Base-by-base conservation (phyloP, 2,797 vertebrate species). In the Alca torda region DNA sequence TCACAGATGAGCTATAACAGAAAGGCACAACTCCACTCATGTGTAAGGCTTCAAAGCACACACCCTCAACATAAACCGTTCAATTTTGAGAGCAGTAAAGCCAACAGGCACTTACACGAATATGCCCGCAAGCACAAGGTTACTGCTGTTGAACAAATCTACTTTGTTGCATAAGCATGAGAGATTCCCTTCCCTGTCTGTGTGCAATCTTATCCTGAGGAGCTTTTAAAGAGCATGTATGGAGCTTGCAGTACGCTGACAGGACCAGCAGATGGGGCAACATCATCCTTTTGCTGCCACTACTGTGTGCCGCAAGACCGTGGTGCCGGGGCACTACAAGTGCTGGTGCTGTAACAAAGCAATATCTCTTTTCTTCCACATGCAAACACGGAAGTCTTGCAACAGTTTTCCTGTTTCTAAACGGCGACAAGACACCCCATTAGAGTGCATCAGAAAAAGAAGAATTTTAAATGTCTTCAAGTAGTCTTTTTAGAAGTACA, bases 181-280 rank as follows among this genome's bases (percentile, higher is more conserved):
- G 64, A 84, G 25, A 24, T 16, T 80, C 23, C 28, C 10, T 48
- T 31, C 45, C 64, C 46, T 13, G 9, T 7, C 53, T 60, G 9
- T 4, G 20, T 39, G 30, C 35, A 57, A 16, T n/a, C 65, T 3
- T 41, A 48, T 16, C 11, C 46, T 0, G 2, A 6, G 39, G 24
- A 64, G 48, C 25, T 75, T 88, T 1, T 26, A 10, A 77, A 51
- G 21, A 48, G 25, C 1, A 6, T 1, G 28, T 1, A 8, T 0
- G 24, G 39, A 80, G 48, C 84, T 7, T 92, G 96, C 91, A 95
- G 79, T 83, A 46, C 4, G 1, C 31, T 1, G 28, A 83, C n/a
- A 60, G 10, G 17, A 90, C 76, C 95, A 80, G 84, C 68, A 95
- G 94, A 89, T 89, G 80, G 93, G 86, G 95, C 93, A 90, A 51